Conservation (phyloP, 2,797 vertebrate species). For the Otolemur crassicaudatus region DNA sequence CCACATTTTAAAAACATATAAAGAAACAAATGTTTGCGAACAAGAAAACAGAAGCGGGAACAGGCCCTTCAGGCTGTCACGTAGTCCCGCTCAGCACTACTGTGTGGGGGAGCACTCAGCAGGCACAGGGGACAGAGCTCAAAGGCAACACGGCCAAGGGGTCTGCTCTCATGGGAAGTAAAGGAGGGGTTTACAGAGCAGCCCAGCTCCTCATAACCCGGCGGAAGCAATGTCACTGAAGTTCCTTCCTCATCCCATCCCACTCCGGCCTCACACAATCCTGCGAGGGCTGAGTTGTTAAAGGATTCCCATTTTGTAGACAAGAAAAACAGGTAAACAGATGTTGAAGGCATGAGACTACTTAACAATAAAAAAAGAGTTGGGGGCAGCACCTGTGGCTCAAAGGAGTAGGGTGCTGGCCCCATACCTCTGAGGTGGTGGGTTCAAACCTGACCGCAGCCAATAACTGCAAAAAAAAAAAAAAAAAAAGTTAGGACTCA, state of each 20-base stretch:
- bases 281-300: background rate
- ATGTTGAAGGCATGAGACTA: background rate
- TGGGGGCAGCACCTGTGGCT: too few species aligned
- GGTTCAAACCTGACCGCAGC: too few species aligned
- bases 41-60: background rate
- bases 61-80: background rate
- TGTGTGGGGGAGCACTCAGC: rapidly evolving
- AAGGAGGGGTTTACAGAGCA: background rate
- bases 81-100: rapidly evolving
- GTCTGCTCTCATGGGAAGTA: background rate
- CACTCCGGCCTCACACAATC: background rate
- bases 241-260: background rate
- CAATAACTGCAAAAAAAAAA: background rate
- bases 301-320: background rate
- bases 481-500: background rate
- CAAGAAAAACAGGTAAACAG: background rate
- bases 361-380: background rate
- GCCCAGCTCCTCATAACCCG: background rate
- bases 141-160: rapidly evolving
- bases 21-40: background rate
- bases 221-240: background rate
- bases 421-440: too few species aligned
- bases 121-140: background rate
- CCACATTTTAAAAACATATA: background rate
- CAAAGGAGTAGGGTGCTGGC: too few species aligned